Conservation (phyloP, 2,113 vertebrate species). For the Procavia capensis region DNA sequence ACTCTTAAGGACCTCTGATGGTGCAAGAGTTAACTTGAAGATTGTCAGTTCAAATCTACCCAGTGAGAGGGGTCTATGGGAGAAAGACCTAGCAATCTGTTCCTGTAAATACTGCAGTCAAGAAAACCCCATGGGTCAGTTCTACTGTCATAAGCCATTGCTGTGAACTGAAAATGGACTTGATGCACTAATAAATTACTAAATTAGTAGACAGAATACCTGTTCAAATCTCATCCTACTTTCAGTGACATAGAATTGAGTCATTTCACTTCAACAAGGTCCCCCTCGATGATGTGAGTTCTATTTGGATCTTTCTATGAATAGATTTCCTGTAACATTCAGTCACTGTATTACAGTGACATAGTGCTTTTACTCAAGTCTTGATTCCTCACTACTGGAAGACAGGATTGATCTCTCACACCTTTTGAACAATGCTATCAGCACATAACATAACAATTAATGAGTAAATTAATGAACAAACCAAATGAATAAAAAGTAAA, state of each 20-base stretch:
- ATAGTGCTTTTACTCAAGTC: neutral
- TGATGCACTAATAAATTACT: neutral
- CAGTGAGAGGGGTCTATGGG: neutral
- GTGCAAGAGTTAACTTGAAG: neutral
- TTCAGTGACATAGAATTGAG: neutral
- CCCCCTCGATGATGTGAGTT: neutral
- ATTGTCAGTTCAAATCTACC: neutral
- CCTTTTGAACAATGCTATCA: neutral
- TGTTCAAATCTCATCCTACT: neutral
- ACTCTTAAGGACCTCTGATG: neutral
- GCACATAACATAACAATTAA: neutral
- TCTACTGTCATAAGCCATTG: neutral
- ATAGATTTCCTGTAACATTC: neutral
- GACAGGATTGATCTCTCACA: neutral
- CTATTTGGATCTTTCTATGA: neutral
- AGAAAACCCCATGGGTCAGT: too few species aligned
- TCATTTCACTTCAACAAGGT: neutral
- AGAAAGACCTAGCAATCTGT: neutral
- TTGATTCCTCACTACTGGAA: neutral
- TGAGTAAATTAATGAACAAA: slow-evolving; percentile 15
- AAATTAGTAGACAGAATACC: neutral
- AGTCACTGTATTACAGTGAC: neutral
- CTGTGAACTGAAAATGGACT: neutral
- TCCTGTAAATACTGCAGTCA: too few species aligned
- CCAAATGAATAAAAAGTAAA: neutral